Evolutionary conservation across 2,113 vertebrate genomes (phyloP), one percentile per base, ranked within the genome.

Genomic region (Neolamprologus sp.): DNA sequence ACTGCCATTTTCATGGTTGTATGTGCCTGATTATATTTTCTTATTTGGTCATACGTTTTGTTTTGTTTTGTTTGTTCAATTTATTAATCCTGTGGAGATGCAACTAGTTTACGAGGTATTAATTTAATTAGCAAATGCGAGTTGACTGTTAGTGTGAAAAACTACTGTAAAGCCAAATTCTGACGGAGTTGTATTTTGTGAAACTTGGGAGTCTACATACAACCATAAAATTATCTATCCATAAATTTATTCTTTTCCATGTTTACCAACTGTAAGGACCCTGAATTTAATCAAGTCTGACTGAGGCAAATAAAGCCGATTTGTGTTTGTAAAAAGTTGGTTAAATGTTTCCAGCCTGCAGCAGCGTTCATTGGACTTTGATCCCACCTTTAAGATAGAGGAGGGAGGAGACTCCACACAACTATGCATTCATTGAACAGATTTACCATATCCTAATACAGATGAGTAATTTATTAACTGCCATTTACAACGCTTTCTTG

Each of bases 101-200:
- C 30, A 37, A 49, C 53, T 14, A 54, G 80, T 85, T 60, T 28
- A 35, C 14, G 23, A 28, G 82, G 26, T 33, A 51, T 78, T 78
- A 71, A 85, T 49, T 65, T 26, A 63, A 86, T 84, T 37, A 73
- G 49, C 7, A 81, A 45, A 58, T 75, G 53, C 21, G 13, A 54
- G 63, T 81, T 49, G 33, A 86, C 55, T 60, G 6, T 49, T 55
- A 40, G 33, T 82, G 53, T 58, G 47, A 42, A 23, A 42, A 42
- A 71, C 65, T 42, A 71, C 65, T 71, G 37, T 71, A 49, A 89
- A 93, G 86, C 71, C 84, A 88, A 85, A 89, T 86, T 37, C 9
- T 81, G 26, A 60, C 28, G 0, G 68, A 37, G 9, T 80, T 40
- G 9, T 60, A 8, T 71, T 75, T 83, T 47, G 9, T 83, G 30